phyloP scores from a whole-genome alignment of 1,140 invertebrate genomes.

The Rhizoglyphus robini region DNA sequence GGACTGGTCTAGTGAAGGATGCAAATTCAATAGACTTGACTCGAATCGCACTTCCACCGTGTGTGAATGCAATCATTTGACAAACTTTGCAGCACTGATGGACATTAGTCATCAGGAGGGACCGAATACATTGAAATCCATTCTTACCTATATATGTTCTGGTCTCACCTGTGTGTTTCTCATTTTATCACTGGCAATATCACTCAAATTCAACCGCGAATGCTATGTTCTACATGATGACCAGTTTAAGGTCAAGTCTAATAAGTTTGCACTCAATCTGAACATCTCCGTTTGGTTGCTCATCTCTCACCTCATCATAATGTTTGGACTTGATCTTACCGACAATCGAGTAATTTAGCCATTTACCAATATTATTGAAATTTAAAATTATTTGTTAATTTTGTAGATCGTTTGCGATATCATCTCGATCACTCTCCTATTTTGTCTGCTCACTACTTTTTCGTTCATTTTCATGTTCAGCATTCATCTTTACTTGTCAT shows the following conservation, averaged over 20 bases:
- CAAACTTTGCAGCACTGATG: conserved; percentile 47
- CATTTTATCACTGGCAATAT: not conserved
- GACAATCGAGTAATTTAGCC: not conserved
- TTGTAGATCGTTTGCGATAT: not conserved
- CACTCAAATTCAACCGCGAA: conserved; percentile 32
- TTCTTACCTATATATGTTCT: conserved; percentile 21
- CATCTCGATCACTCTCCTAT: conserved; percentile 33
- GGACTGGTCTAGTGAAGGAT: conserved; percentile 9
- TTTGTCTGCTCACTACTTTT: conserved; percentile 35
- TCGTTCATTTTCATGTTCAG: conserved; percentile 39
- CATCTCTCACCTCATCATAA: not conserved
- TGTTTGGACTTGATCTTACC: not conserved
- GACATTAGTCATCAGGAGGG: conserved; percentile 37
- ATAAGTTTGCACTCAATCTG: not conserved
- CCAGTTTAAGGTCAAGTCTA: not conserved
- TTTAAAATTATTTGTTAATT: no score
- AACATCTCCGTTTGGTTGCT: not conserved
- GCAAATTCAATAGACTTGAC: not conserved
- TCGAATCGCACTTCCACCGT: conserved; percentile 25
- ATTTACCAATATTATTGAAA: no score
- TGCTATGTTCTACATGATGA: not conserved
- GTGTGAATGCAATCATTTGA: conserved; percentile 38
- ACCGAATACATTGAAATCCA: not conserved
- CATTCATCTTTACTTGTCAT: conserved; percentile 32
- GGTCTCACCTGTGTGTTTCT: not conserved